Base-by-base conservation (phyloP, 2,797 vertebrate genomes). In the Microctenopoma steveboyesi region DNA sequence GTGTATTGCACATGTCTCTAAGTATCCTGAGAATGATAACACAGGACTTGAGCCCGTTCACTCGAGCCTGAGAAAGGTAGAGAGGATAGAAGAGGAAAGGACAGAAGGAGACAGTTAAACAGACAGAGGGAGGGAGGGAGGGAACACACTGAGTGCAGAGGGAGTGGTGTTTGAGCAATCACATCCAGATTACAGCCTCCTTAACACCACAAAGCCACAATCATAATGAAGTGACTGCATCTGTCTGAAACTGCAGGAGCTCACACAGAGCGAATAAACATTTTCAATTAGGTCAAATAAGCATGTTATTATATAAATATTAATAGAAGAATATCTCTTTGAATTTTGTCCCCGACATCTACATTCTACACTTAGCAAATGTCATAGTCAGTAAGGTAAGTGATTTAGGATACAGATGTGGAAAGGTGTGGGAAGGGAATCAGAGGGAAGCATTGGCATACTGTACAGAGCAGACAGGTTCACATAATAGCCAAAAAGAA, bases 21-120 rank as follows among this genome's bases (percentile, higher is more conserved):
- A 99, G 96, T 94, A 99, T 96, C 87, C 98, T 96, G 81, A 99
- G 96, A 76, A 99, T 95, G 89, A 99, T 98, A 91, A 99, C 96
- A 87, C 98, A 98, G 83, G 98, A 99, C 92, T 99, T 99, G 92
- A 99, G 94, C 92, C 98, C 97, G 49, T 98, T 98, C 91, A 98
- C 98, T 94, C 97, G 96, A 89, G 97, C 98, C 98, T 99, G 94
- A 67, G 72, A 70, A 45, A 60, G 46, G 60, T 53, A 65, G 55
- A 67, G 67, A 25, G 40, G 45, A 46, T 3, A 77, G 57, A 60
- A 69, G 40, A 51, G 37, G 42, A 49, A 56, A 27, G 71, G 39
- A 74, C 0, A 15, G 58, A 70, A 12, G 39, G 49, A 64, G 64
- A 53, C 61, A 66, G 82, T 81, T 73, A 76, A 74, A 75, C 47